A percentile compares a stretch with the other conserved stretches of the same genome.
phyloP scores from a whole-genome alignment of 1,140 invertebrate genomes.

The Radopholus similis region DNA sequence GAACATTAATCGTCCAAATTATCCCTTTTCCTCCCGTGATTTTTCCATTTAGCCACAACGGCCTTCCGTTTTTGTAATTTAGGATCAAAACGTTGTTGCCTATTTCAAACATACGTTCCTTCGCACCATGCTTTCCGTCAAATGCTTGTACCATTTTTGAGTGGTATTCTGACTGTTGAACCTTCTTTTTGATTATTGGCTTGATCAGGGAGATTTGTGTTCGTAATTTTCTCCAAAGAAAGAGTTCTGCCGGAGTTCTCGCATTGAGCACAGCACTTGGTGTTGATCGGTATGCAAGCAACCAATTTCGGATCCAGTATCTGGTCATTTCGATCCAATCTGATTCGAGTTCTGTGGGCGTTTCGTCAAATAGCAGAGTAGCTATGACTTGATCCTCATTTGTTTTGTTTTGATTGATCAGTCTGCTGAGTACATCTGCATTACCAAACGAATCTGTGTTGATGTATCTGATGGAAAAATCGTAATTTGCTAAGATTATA shows the following conservation, averaged over 20 bases:
- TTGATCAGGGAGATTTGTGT: constrained; percentile 7
- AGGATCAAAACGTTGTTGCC: background rate
- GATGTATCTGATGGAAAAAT: background rate
- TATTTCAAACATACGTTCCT: background rate
- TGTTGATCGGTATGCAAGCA: constrained; percentile 3
- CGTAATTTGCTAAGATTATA: constrained; percentile 21
- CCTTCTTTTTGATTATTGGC: background rate
- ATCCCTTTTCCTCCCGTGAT: too few relatives aligned
- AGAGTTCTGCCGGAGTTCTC: constrained; percentile 11
- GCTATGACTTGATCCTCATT: background rate
- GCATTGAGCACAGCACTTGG: background rate
- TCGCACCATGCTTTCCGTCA: background rate
- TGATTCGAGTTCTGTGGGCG: too few relatives aligned
- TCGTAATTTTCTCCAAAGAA: constrained; percentile 3
- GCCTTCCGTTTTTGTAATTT: background rate
- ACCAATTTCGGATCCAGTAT: constrained; percentile 5
- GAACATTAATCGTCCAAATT: too few relatives aligned
- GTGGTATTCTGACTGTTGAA: background rate
- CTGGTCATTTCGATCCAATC: too few relatives aligned
- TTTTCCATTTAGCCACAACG: too few relatives aligned
- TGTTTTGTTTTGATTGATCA: background rate
- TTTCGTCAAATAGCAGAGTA: too few relatives aligned
- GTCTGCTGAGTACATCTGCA: constrained; percentile 20
- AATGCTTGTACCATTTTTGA: background rate
- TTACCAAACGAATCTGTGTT: constrained; percentile 20